These are phyloP conservation scores for Danio kyathit DNA, from an alignment of 2,797 vertebrate species.

Conservation along the genomic window DNA sequence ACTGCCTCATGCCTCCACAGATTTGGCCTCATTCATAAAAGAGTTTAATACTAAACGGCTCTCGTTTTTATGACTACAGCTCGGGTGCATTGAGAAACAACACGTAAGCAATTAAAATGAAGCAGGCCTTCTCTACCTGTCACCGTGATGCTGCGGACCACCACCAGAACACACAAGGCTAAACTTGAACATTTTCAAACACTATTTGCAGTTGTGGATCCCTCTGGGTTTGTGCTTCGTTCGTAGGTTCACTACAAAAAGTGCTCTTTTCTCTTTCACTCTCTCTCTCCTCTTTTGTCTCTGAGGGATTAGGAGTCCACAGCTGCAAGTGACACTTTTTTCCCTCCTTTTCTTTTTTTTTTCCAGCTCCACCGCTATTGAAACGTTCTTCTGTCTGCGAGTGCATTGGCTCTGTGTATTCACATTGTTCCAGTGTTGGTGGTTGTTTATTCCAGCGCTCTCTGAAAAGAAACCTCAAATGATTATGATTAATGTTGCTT, in stretches of 20 bases:
- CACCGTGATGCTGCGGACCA: constrained; percentile 8
- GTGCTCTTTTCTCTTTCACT: constrained; percentile 30
- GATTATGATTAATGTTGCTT: constrained; percentile 5
- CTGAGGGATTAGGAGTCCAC: constrained; percentile 78
- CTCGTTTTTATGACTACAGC: constrained; percentile 80
- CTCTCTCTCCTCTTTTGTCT: constrained; percentile 5
- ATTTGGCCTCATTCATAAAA: constrained; percentile 85
- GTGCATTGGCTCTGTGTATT: constrained; percentile 31
- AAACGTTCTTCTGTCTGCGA: constrained; percentile 49
- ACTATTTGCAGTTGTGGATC: constrained; percentile 18
- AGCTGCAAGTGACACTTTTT: constrained; percentile 74
- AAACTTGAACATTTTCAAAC: constrained; percentile 22
- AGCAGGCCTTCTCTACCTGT: not conserved
- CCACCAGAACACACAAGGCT: constrained; percentile 22
- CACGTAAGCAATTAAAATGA: constrained; percentile 30
- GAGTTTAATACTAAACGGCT: constrained; percentile 82
- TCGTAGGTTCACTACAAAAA: constrained; percentile 23
- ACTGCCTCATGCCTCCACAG: constrained; percentile 90
- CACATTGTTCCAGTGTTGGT: constrained; percentile 31
- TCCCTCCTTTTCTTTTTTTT: constrained; percentile 44
- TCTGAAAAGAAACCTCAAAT: constrained; percentile 31
- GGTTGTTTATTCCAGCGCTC: not conserved
- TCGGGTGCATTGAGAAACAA: constrained; percentile 28
- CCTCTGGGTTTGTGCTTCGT: constrained; percentile 1
- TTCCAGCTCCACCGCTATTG: constrained; percentile 17